phyloP scores from a whole-genome alignment of 1,140 invertebrate species.

The Drosophila nigrodunni region DNA sequence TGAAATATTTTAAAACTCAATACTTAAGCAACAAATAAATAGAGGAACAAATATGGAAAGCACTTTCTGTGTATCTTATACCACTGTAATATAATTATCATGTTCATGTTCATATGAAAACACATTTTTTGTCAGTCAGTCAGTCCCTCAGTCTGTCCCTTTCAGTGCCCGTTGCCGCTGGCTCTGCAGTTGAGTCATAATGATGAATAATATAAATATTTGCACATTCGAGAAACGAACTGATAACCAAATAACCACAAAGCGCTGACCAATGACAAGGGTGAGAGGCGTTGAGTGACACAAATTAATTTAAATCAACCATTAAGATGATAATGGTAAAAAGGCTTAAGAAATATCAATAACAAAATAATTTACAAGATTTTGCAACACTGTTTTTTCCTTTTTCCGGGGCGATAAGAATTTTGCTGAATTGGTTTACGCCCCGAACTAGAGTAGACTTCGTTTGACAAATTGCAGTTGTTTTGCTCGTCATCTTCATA shows the following conservation, averaged over 20 bases:
- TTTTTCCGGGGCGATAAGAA: no score
- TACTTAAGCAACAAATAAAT: background rate
- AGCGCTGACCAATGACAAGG: conserved; percentile 2
- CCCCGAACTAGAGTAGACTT: no score
- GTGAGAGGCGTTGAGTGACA: conserved; percentile 4
- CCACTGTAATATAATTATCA: conserved; percentile 44
- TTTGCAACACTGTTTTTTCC: no score
- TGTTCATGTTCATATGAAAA: conserved; percentile 25
- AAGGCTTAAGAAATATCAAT: conserved; percentile 17
- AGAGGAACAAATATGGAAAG: background rate
- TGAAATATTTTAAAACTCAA: background rate
- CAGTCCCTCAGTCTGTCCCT: no score
- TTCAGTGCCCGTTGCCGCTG: conserved; percentile 11
- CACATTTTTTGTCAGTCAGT: background rate
- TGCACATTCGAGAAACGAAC: conserved; percentile 19
- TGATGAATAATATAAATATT: conserved; percentile 51
- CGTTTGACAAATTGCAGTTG: no score
- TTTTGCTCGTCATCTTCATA: no score
- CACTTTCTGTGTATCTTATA: conserved; percentile 16
- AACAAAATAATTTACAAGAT: background rate
- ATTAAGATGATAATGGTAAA: background rate
- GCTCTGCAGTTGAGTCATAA: conserved; percentile 20
- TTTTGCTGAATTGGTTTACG: no score
- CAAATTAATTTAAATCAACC: conserved; percentile 12
- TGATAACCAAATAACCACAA: conserved; percentile 43